phyloP scores from a whole-genome alignment of 1,140 invertebrate species.

The Pseudobourletiella spinata region DNA sequence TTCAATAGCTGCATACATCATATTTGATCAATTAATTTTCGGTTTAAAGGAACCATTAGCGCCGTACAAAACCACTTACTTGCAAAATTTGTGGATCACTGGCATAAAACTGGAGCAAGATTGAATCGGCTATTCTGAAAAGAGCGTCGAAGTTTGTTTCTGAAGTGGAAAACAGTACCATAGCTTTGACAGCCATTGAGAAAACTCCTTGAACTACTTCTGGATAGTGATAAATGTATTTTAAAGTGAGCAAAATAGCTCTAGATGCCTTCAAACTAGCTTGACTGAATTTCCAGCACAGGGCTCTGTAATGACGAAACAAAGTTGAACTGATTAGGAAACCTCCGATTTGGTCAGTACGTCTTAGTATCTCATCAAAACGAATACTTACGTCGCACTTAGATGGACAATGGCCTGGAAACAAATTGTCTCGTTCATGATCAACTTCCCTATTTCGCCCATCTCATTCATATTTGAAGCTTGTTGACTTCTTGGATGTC shows the following conservation, averaged over 20 bases:
- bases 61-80: background rate
- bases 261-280: slow-evolving; percentile 13
- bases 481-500: background rate
- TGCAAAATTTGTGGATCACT: slow-evolving; percentile 12
- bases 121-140: slow-evolving; percentile 14
- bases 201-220: slow-evolving; percentile 14
- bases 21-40: background rate
- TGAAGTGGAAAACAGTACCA: slow-evolving; percentile 6
- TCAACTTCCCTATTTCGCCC: slow-evolving; percentile 17
- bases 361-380: background rate
- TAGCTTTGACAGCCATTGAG: slow-evolving; percentile 4
- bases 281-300: slow-evolving; percentile 23
- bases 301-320: slow-evolving; percentile 13
- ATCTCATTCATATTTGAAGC: slow-evolving; percentile 2
- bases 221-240: background rate
- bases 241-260: slow-evolving; percentile 15
- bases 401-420: slow-evolving; percentile 16
- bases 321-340: background rate
- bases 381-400: slow-evolving; percentile 14
- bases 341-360: background rate
- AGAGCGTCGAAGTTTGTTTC: slow-evolving; percentile 18
- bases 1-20: slow-evolving; percentile 14
- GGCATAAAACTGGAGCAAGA: slow-evolving; percentile 11
- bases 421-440: slow-evolving; percentile 6
- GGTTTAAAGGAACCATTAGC: background rate